Evolutionary conservation across 2,888 invertebrate species (phyloP).

Genomic region (Malthinus flaveolus): DNA sequence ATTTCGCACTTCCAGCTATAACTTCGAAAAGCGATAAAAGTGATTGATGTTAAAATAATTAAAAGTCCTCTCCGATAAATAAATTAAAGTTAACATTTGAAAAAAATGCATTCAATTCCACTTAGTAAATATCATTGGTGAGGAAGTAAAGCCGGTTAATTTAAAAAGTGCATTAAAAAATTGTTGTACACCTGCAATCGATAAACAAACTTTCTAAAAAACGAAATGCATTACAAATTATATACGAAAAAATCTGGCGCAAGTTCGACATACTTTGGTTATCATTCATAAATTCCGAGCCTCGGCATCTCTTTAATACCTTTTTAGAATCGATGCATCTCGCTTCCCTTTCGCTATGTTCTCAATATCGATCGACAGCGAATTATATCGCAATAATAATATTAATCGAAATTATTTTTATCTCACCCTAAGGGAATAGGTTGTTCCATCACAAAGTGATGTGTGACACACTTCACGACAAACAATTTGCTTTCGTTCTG

Average conservation of each 20-base stretch:
- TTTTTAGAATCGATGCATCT: slow-evolving; percentile 10
- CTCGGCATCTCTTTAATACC: slow-evolving; percentile 5
- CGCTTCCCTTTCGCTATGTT: slow-evolving; percentile 18
- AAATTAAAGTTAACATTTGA: too few species aligned
- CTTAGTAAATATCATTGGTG: not conserved
- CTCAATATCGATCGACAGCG: slow-evolving; percentile 7
- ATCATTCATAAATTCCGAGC: slow-evolving; percentile 22
- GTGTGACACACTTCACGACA: slow-evolving; percentile 21
- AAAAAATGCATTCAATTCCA: too few species aligned
- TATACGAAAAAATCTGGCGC: slow-evolving; percentile 19
- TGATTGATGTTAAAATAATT: too few species aligned
- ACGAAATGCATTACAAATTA: slow-evolving; percentile 25
- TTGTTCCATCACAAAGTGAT: slow-evolving; percentile 14
- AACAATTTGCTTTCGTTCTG: slow-evolving; percentile 17
- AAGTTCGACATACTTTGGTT: slow-evolving; percentile 9
- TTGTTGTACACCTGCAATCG: slow-evolving; percentile 33
- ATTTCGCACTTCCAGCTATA: too few species aligned
- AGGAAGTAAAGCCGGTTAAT: slow-evolving; percentile 9
- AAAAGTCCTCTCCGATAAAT: too few species aligned
- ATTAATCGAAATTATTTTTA: slow-evolving; percentile 11
- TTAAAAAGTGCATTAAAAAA: slow-evolving; percentile 15
- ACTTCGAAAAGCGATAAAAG: too few species aligned
- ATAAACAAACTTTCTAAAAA: slow-evolving; percentile 37
- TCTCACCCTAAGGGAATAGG: slow-evolving; percentile 16
- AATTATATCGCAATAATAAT: slow-evolving; percentile 2